A percentile compares a stretch with the other conserved stretches of the same genome.
Evolutionary conservation across 1,140 invertebrate genomes (phyloP).

Genomic region (Brachystomella parvula): DNA sequence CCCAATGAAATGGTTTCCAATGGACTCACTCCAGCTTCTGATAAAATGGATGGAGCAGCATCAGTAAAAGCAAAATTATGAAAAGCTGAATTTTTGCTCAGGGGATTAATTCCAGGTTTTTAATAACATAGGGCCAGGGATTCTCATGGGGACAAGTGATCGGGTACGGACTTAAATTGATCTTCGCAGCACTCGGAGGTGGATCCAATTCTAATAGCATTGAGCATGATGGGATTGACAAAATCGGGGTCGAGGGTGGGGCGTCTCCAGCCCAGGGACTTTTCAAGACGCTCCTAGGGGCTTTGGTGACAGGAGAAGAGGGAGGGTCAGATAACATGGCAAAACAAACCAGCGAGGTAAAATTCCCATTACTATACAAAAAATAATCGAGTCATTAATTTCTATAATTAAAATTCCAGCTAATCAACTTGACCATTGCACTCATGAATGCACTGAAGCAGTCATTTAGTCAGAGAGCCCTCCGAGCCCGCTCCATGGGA

Average conservation of each 20-base stretch:
- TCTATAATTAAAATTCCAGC: slow-evolving; percentile 49
- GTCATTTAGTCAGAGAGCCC: slow-evolving; percentile 78
- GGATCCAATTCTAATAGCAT: slow-evolving; percentile 48
- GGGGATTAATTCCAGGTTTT: background rate
- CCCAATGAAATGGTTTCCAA: slow-evolving; percentile 32
- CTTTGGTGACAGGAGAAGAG: slow-evolving; percentile 77
- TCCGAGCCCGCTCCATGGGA: slow-evolving; percentile 69
- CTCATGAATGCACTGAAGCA: slow-evolving; percentile 80
- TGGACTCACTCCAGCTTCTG: slow-evolving; percentile 26
- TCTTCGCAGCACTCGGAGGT: slow-evolving; percentile 66
- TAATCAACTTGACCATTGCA: slow-evolving; percentile 82
- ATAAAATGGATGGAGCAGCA: slow-evolving; percentile 32
- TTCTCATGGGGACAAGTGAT: slow-evolving; percentile 46
- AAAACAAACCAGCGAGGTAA: slow-evolving; percentile 87
- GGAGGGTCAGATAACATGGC: slow-evolving; percentile 81
- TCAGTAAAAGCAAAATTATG: slow-evolving; percentile 15
- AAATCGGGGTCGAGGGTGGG: slow-evolving; percentile 65
- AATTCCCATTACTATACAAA: background rate
- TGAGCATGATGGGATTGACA: slow-evolving; percentile 68
- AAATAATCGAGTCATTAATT: background rate
- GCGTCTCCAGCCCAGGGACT: slow-evolving; percentile 51
- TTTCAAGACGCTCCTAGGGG: slow-evolving; percentile 76
- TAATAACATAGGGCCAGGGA: slow-evolving; percentile 32
- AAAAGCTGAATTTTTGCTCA: background rate
- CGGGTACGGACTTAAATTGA: slow-evolving; percentile 67